phyloP scores from a whole-genome alignment of 1,140 invertebrate species.

The Idris sp. region DNA sequence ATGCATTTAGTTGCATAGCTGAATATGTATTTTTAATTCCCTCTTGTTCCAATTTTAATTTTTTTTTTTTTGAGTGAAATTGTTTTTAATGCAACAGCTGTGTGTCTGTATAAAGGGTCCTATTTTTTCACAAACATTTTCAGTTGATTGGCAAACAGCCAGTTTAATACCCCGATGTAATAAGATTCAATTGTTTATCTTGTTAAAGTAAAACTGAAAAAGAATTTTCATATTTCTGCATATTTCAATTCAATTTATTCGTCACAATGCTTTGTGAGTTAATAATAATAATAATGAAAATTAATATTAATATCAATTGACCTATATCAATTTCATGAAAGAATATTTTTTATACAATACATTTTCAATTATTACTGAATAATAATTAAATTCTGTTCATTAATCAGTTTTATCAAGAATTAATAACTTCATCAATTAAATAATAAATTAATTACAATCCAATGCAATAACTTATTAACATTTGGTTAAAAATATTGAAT shows the following conservation, averaged over 20 bases:
- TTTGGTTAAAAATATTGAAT: no score
- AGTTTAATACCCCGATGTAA: constrained; percentile 44
- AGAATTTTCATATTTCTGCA: constrained; percentile 2
- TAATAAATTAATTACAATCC: no score
- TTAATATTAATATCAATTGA: neutral
- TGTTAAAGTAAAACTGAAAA: constrained; percentile 19
- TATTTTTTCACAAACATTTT: constrained; percentile 52
- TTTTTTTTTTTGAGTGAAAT: constrained; percentile 25
- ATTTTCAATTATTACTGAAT: no score
- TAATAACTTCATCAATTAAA: no score
- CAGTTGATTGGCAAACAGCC: constrained; percentile 49
- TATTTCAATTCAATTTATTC: neutral
- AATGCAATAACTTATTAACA: no score
- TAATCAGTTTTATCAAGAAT: no score
- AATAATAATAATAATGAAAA: neutral
- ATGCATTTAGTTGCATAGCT: constrained; percentile 8
- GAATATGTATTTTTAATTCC: constrained; percentile 23
- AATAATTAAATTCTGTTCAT: no score
- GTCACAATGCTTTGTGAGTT: neutral
- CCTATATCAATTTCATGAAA: no score
- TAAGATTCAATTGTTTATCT: constrained; percentile 53
- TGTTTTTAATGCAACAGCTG: constrained; percentile 36
- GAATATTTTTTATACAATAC: no score
- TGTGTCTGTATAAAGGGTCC: constrained; percentile 43
- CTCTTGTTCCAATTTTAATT: constrained; percentile 12